Conservation (phyloP, 1,140 invertebrate genomes). For the Pristionchus pacificus region DNA sequence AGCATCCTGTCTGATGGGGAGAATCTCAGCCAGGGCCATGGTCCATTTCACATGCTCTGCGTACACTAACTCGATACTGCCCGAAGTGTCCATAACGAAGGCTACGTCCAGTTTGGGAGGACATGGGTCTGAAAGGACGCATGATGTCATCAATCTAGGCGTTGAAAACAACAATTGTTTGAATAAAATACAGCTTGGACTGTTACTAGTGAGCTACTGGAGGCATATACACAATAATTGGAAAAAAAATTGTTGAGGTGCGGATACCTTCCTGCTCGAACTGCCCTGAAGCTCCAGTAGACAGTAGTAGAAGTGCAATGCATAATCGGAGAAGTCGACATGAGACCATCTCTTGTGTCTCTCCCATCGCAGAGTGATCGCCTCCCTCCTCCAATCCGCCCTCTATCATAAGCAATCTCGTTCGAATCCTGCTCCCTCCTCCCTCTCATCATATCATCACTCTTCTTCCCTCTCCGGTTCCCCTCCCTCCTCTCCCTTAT, state of each 20-base stretch:
- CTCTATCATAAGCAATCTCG: neutral
- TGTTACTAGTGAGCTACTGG: no score
- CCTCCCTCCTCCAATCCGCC: neutral
- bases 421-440: neutral
- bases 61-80: neutral
- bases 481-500: neutral
- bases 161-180: no score
- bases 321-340: neutral
- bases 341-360: neutral
- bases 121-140: neutral
- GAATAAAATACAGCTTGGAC: no score
- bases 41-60: neutral
- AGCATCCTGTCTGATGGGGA: neutral
- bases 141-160: no score
- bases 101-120: neutral
- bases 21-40: neutral
- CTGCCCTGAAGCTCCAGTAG: neutral
- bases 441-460: no score
- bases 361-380: no score
- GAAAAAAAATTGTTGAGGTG: neutral
- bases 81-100: neutral
- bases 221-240: neutral
- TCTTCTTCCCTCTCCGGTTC: neutral
- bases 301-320: neutral
- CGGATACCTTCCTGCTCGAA: neutral